Evolutionary conservation across 2,113 vertebrate genomes (phyloP).

Genomic region (Coturnix japonica): DNA sequence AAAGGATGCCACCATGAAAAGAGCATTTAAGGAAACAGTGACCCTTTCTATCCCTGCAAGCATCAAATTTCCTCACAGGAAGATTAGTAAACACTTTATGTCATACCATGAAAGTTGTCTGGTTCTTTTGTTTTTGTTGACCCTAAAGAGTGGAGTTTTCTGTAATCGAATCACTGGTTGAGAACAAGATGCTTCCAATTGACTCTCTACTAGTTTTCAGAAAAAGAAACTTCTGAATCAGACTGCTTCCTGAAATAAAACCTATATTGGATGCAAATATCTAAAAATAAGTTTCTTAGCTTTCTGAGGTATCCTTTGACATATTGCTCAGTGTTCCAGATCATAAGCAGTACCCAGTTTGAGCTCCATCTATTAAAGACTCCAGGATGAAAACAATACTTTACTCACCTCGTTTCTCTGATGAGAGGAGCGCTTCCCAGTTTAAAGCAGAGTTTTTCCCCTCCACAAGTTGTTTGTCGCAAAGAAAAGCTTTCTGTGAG

Average conservation of each 20-base stretch:
- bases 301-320: not conserved
- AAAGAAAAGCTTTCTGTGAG: conserved; percentile 91
- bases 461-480: conserved; percentile 82
- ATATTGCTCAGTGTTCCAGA: not conserved
- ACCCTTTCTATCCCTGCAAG: not conserved
- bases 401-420: conserved; percentile 81
- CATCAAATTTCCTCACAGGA: not conserved
- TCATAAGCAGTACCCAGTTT: not conserved
- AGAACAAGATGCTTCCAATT: not conserved
- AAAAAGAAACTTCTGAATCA: not conserved
- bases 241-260: not conserved
- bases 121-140: not conserved
- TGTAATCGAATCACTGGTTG: not conserved
- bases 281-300: not conserved
- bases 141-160: not conserved
- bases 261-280: not conserved
- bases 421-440: conserved; percentile 89
- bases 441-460: conserved; percentile 86
- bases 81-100: not conserved
- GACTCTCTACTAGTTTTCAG: not conserved
- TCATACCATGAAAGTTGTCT: not conserved
- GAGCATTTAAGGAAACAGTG: not conserved
- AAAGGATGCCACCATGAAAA: not conserved
- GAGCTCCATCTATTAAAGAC: not conserved
- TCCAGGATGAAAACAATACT: not conserved